These are phyloP conservation scores for Calliopsis andreniformis DNA, from an alignment of 1,140 invertebrate genomes.

Conservation along the genomic window DNA sequence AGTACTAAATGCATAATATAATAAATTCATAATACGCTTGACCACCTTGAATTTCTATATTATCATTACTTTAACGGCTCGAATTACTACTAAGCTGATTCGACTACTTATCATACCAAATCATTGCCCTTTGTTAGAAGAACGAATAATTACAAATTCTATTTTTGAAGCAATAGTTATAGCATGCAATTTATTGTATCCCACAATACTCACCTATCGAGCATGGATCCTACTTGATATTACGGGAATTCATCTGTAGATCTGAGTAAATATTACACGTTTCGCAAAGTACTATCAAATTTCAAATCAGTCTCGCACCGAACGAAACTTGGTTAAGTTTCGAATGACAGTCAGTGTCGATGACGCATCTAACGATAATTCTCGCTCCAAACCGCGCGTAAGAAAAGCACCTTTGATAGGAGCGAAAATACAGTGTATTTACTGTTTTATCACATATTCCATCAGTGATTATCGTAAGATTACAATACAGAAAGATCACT, in stretches of 20 bases:
- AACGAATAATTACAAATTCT: not conserved
- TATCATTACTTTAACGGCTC: not conserved
- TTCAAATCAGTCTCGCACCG: conserved; percentile 3
- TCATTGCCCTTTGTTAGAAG: not conserved
- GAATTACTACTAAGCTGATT: not conserved
- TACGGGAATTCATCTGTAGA: not conserved
- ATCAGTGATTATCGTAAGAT: not conserved
- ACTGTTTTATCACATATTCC: not conserved
- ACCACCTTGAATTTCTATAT: no score
- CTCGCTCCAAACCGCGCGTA: not conserved
- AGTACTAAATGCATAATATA: no score
- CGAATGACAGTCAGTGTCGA: not conserved
- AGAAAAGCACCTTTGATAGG: not conserved
- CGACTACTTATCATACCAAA: not conserved
- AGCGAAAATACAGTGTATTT: not conserved
- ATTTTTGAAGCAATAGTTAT: not conserved
- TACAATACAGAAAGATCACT: not conserved
- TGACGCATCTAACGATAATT: conserved; percentile 7
- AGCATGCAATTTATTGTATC: not conserved
- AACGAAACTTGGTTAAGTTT: conserved; percentile 44
- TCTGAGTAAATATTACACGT: conserved; percentile 19
- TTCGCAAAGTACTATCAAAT: conserved; percentile 15
- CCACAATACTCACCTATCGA: conserved; percentile 10
- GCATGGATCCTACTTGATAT: not conserved
- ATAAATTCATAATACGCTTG: no score